These are phyloP conservation scores for Agrotis ipsilon DNA, from an alignment of 2,888 invertebrate genomes.

Conservation along the genomic window DNA sequence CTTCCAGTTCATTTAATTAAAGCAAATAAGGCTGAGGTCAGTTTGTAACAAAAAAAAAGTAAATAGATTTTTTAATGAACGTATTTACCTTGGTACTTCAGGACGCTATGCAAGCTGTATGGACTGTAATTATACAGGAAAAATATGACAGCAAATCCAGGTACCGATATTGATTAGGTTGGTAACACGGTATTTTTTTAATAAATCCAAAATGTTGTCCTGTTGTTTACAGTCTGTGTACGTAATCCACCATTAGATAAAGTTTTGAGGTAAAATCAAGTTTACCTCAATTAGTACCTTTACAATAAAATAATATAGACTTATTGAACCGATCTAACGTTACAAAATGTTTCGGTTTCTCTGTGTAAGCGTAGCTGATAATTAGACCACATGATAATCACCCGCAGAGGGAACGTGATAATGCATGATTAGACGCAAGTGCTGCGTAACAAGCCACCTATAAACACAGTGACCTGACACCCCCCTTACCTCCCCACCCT, in stretches of 20 bases:
- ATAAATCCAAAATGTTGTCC: constrained; percentile 35
- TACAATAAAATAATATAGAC: background rate
- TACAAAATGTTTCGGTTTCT: constrained; percentile 11
- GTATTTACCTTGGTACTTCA: background rate
- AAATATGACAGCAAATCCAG: constrained; percentile 4
- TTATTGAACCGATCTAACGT: background rate
- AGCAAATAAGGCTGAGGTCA: constrained; percentile 57
- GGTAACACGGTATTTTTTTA: background rate
- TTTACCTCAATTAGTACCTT: constrained; percentile 49
- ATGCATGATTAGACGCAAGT: constrained; percentile 78
- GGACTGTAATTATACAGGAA: background rate
- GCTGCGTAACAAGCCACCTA: constrained; percentile 78
- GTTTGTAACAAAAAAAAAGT: constrained; percentile 3
- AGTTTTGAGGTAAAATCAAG: constrained; percentile 41
- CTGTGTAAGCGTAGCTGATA: constrained; percentile 40
- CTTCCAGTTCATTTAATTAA: constrained; percentile 67
- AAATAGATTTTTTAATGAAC: background rate
- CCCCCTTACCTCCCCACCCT: constrained; percentile 62
- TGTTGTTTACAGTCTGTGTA: constrained; percentile 32
- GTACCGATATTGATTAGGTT: constrained; percentile 13
- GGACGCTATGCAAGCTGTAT: background rate
- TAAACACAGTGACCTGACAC: constrained; percentile 86
- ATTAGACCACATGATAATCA: constrained; percentile 58
- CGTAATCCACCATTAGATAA: constrained; percentile 24
- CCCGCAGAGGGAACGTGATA: constrained; percentile 69